A percentile compares a stretch with the other conserved stretches of the same genome.
Evolutionary conservation across 2,888 invertebrate genomes (phyloP).

Genomic region (Cheilosia impressa): DNA sequence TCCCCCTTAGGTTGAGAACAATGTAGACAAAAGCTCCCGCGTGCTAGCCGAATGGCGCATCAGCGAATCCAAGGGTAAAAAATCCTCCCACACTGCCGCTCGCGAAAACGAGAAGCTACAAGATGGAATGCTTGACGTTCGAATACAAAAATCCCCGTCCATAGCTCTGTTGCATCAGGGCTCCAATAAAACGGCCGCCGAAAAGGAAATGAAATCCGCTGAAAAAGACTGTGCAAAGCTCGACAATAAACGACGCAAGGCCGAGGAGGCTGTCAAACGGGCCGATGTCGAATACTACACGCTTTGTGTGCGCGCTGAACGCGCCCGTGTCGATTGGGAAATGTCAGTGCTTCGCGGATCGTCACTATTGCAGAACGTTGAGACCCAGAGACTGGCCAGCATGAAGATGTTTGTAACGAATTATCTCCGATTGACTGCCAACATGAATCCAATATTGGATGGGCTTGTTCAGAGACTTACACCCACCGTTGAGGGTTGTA

Average conservation of each 20-base stretch:
- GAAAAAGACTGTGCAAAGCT: constrained; percentile 90
- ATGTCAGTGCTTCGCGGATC: constrained; percentile 94
- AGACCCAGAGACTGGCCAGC: constrained; percentile 94
- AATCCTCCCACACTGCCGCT: constrained; percentile 93
- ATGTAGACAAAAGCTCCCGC: constrained; percentile 93
- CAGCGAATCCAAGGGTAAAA: constrained; percentile 94
- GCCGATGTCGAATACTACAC: constrained; percentile 97
- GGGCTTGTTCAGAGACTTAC: constrained; percentile 85
- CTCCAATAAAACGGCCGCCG: constrained; percentile 81
- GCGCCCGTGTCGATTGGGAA: constrained; percentile 96
- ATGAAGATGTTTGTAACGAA: constrained; percentile 89
- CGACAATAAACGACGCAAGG: constrained; percentile 94
- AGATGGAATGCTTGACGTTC: constrained; percentile 88
- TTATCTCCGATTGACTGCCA: constrained; percentile 87
- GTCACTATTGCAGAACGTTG: constrained; percentile 93
- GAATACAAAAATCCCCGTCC: constrained; percentile 84
- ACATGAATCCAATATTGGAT: constrained; percentile 91
- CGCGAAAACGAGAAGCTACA: constrained; percentile 96
- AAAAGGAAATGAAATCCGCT: constrained; percentile 84
- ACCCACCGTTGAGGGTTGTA: constrained; percentile 82
- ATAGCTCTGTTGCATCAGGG: constrained; percentile 82
- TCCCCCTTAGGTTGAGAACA: constrained; percentile 87
- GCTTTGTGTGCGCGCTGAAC: constrained; percentile 94
- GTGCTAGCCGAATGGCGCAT: constrained; percentile 92
- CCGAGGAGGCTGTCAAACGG: constrained; percentile 95